Conservation (phyloP, 1,140 invertebrate genomes). For the Dufourea novaeangliae region DNA sequence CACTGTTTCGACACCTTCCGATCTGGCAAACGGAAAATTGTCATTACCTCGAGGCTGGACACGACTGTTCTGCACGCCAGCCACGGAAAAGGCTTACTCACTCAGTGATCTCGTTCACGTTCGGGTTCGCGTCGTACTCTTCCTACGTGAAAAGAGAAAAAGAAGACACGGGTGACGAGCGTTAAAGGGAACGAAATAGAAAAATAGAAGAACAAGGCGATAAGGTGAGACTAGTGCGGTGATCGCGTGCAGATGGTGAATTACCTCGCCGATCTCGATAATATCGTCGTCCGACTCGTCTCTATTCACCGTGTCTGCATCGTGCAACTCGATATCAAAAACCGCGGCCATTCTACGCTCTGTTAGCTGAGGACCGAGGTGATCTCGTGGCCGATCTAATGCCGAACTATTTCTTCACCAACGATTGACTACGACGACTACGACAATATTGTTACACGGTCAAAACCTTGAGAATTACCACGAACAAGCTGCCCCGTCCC, state of each 20-base stretch:
- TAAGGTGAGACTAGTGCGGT: not conserved
- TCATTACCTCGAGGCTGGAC: conserved; percentile 1
- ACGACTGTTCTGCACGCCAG: not conserved
- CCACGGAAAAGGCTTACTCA: conserved; percentile 82
- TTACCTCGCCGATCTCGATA: conserved; percentile 91
- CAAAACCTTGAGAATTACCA: conserved; percentile 53
- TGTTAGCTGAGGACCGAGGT: conserved; percentile 4
- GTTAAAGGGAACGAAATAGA: conserved; percentile 31
- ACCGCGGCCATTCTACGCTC: conserved; percentile 86
- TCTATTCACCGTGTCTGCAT: conserved; percentile 84
- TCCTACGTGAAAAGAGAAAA: conserved; percentile 82
- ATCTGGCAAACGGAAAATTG: conserved; percentile 79
- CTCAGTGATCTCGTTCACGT: conserved; percentile 89
- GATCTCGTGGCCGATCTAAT: not conserved
- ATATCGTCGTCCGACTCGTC: conserved; percentile 90
- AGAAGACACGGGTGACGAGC: conserved; percentile 32
- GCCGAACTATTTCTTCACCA: conserved; percentile 19
- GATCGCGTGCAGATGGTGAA: conserved; percentile 21
- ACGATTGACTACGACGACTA: conserved; percentile 10
- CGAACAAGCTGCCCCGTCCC: conserved; percentile 45
- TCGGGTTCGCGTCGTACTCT: conserved; percentile 88
- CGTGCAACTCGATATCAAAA: conserved; percentile 94
- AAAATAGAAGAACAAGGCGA: not conserved
- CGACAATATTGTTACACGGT: conserved; percentile 53
- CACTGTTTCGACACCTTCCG: conserved; percentile 91